Percentiles rank a stretch among this genome's conserved stretches.
phyloP scores from a whole-genome alignment of 2,797 vertebrate genomes.

The Brachymystax lenok region DNA sequence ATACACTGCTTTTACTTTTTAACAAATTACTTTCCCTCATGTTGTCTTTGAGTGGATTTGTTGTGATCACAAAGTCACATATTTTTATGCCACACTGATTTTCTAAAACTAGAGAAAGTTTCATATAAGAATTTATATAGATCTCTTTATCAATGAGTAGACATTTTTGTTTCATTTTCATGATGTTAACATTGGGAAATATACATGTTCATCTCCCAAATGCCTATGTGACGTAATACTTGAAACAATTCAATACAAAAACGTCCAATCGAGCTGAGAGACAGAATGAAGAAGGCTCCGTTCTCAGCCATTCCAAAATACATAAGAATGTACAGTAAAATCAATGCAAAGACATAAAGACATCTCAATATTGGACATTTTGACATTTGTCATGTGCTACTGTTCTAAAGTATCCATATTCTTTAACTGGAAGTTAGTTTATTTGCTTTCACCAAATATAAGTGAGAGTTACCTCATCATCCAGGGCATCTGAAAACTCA shows the following conservation, averaged over 20 bases:
- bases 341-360: background rate
- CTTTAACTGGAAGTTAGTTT: constrained; percentile 38
- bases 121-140: constrained; percentile 24
- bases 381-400: constrained; percentile 9
- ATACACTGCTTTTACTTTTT: background rate
- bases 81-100: background rate
- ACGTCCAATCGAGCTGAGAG: constrained; percentile 34
- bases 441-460: constrained; percentile 51
- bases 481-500: constrained; percentile 29
- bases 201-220: constrained; percentile 17
- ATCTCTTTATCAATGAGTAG: constrained; percentile 31
- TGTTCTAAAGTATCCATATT: constrained; percentile 9
- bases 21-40: background rate
- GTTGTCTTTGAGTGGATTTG: constrained; percentile 17
- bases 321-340: background rate
- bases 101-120: constrained; percentile 9
- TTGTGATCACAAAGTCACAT: constrained; percentile 16
- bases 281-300: constrained; percentile 1
- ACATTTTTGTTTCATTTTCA: constrained; percentile 6
- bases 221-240: constrained; percentile 58
- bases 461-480: constrained; percentile 58
- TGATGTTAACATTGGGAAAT: constrained; percentile 9
- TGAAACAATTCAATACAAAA: constrained; percentile 66
- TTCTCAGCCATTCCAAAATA: background rate
- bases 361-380: constrained; percentile 9